Base-by-base conservation (phyloP, 2,113 vertebrate genomes). In the Centropus unirufus region DNA sequence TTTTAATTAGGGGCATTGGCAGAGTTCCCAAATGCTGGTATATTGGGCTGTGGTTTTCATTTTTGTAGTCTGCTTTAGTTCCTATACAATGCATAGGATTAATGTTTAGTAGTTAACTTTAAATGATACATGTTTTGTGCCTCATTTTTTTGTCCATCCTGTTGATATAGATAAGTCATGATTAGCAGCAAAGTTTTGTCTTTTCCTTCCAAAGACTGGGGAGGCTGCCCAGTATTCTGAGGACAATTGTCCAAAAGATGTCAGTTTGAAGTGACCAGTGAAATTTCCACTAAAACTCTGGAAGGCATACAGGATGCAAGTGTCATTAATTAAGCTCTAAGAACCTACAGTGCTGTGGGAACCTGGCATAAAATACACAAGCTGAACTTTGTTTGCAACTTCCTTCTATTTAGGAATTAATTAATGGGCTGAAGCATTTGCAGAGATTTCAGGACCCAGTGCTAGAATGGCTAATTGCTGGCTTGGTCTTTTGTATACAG, bases 301-400 rank as follows among this genome's bases (percentile, higher is more conserved):
- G 96, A 97, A 95, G 84, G 83, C 91, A 13, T 66, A 94, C 63
- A 97, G 96, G 96, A 96, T 97, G 97, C 96, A 95, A 98, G 97
- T 90, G 97, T 97, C 95, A 94, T 94, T 95, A 95, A 58, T 97
- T 97, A 97, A 98, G 97, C 98, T 95, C 94, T 85, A 94, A 96
- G 96, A 98, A 97, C 97, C 96, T 96, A 85, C 96, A 98, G 96
- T 97, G 92, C 93, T 97, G 97, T 98, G 98, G 98, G 97, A 98
- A 98, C 95, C 89, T 93, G 94, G 84, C 96, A 97, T 89, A 85
- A 91, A 94, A 86, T 66, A 94, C 95, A 93, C 93, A 80, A 67
- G 84, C 85, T 92, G 67, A 94, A 94, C 94, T 95, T 96, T 97
- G 96, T 95, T 92, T 92, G 91, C 58, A 96, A 95, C 96, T 96